Base-by-base conservation (phyloP, 2,888 invertebrate species). In the Ephialtes manifestator region DNA sequence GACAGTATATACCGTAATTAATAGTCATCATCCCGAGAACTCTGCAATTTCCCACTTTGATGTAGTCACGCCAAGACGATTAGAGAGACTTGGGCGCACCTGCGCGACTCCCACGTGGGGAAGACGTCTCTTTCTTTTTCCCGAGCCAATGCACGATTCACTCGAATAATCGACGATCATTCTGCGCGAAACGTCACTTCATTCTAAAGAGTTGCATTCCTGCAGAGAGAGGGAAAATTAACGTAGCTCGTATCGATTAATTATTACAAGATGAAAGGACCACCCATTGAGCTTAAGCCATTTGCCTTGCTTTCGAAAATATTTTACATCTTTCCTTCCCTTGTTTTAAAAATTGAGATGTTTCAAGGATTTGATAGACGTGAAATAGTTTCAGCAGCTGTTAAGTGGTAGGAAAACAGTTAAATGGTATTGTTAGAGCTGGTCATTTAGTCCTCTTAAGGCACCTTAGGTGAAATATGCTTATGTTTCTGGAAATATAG, bases 1-100 rank as follows among this genome's bases (percentile, higher is more conserved):
- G 53, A 78, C 68, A n/a, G 60, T 39, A 13, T 51, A 35, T 60
- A n/a, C 70, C 48, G 67, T 78, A 78, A 78, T 78, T 78, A 78
- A 78, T 78, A 78, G 78, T 71, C 78, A 78, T 78, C 78, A 71
- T 71, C 70, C 20, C 20, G 63, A 48, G 70, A 70, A 78, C 78
- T 78, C 78, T 70, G 78, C 78, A 78, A 78, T 78, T 78, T 71
- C 60, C 78, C 70, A 78, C 78, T 78, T 78, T 78, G 78, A 78
- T 71, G 78, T 20, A 70, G 78, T 78, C 78, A 78, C 70, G 78
- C 78, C 70, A 70, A 48, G 70, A 70, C 78, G 78, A 78, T 78
- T 71, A 78, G 58, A 71, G 78, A 71, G 70, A 46, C 48, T 70
- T 39, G 60, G 78, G 78, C 78, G 70, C 78, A 78, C 78, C 78